phyloP scores from a whole-genome alignment of 2,888 invertebrate genomes.

The Augochlorella aurata region DNA sequence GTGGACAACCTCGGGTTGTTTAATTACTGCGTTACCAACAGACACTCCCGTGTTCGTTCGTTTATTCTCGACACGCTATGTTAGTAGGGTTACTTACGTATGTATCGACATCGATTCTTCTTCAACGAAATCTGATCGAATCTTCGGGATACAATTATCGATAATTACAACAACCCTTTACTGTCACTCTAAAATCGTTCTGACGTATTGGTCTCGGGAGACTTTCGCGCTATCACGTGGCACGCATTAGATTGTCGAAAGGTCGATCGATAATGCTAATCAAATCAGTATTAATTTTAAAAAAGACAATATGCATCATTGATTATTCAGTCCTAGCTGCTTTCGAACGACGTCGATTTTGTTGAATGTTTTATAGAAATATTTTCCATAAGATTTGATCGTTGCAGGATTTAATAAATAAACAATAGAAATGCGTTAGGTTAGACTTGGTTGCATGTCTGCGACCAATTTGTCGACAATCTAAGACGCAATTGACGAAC shows the following conservation, averaged over 20 bases:
- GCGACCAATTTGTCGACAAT: background rate
- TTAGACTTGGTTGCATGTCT: background rate
- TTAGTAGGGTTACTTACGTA: background rate
- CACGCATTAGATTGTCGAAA: background rate
- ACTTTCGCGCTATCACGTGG: background rate
- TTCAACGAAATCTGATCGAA: background rate
- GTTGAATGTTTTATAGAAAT: background rate
- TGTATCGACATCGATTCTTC: background rate
- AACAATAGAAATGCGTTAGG: background rate
- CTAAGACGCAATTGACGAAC: background rate
- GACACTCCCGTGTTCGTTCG: background rate
- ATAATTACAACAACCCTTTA: background rate
- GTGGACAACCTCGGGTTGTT: background rate
- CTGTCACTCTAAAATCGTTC: conserved; percentile 12
- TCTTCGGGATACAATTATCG: background rate
- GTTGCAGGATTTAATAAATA: background rate
- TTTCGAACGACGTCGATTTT: background rate
- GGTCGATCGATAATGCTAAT: background rate
- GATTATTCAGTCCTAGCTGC: too few relatives aligned
- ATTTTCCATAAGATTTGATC: background rate
- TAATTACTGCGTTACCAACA: background rate
- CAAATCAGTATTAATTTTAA: too few relatives aligned
- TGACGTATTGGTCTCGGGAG: background rate
- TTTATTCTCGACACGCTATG: background rate
- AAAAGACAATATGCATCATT: too few relatives aligned